Base-by-base conservation (phyloP, 2,888 invertebrate genomes). In the Drosophila helvetica region DNA sequence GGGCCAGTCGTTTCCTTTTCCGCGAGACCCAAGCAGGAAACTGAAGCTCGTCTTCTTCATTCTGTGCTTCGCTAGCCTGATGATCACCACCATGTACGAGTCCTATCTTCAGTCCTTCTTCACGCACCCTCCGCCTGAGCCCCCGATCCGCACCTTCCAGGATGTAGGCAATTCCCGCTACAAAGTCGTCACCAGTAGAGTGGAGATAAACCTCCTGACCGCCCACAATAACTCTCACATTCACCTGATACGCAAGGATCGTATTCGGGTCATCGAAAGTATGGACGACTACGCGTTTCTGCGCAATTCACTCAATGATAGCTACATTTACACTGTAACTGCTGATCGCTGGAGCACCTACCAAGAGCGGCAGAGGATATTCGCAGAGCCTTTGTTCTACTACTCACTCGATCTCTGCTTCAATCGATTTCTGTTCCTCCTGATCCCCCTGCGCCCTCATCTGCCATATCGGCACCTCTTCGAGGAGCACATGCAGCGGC, bases 51-150 rank as follows among this genome's bases (percentile, higher is more conserved):
- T 83, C 3, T 69, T 74, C 3, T 52, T 76, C 4, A 52, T 88
- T 0, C 4, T 87, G 1, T 75, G 74, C 58, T 88, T 77, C n/a
- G 77, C 79, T 27, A 79, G 88, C 62, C 19, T 88, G 4, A 73
- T 85, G 78, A 77, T 73, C 15, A 79, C 77, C 19, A 85, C 86
- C 51, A 86, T 86, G 86, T 88, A 85, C 38, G 57, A 55, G 38
- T 59, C 75, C 6, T 87, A 75, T n/a, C 17, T 86, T 45, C 75
- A 83, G 15, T 38, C 83, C 5, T 70, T 60, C 2, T 71, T 85
- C 8, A 75, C 72, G 0, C 55, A 56, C 0, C 78, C 79, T 0
- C 81, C 85, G 0, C 6, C 58, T 0, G 56, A 77, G 54, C 48
- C 62, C 0, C 22, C 2, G 2, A 3, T 77, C 15, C 77, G 25